Evolutionary conservation across 2,888 invertebrate genomes (phyloP).

Genomic region (Brenthis daphne): DNA sequence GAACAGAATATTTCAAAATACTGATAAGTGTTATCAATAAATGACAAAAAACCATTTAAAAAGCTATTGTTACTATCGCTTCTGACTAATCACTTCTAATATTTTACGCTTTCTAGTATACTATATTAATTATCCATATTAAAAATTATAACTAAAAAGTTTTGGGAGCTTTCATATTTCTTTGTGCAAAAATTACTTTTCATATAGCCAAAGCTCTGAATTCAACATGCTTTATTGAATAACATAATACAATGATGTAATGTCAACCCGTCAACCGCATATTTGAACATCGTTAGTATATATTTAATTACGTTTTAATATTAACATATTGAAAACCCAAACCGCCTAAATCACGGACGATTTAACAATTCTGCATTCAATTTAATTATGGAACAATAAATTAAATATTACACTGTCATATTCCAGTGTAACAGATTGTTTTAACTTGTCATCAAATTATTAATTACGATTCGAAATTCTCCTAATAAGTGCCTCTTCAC

Average conservation of each 20-base stretch:
- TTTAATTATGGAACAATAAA: conserved; percentile 23
- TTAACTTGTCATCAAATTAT: conserved; percentile 29
- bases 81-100: too few species aligned
- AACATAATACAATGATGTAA: not conserved
- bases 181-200: too few species aligned
- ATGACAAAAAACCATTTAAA: too few species aligned
- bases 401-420: conserved; percentile 23
- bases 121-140: too few species aligned
- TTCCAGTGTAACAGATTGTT: conserved; percentile 29
- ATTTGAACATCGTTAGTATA: conserved; percentile 8
- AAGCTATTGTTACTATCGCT: too few species aligned
- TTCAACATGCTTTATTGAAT: not conserved
- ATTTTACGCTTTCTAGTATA: too few species aligned
- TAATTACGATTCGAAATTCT: conserved; percentile 29
- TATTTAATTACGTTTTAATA: conserved; percentile 3
- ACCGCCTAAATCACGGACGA: conserved; percentile 17
- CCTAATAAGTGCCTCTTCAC: conserved; percentile 1
- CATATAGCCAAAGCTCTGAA: too few species aligned
- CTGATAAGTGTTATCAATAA: too few species aligned
- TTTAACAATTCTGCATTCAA: conserved; percentile 22
- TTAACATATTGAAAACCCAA: conserved; percentile 13
- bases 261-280: conserved; percentile 1
- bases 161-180: too few species aligned
- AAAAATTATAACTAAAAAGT: too few species aligned
- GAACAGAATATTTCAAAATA: too few species aligned